These are phyloP conservation scores for Noctua pronuba DNA, from an alignment of 2,888 invertebrate genomes.

Conservation along the genomic window DNA sequence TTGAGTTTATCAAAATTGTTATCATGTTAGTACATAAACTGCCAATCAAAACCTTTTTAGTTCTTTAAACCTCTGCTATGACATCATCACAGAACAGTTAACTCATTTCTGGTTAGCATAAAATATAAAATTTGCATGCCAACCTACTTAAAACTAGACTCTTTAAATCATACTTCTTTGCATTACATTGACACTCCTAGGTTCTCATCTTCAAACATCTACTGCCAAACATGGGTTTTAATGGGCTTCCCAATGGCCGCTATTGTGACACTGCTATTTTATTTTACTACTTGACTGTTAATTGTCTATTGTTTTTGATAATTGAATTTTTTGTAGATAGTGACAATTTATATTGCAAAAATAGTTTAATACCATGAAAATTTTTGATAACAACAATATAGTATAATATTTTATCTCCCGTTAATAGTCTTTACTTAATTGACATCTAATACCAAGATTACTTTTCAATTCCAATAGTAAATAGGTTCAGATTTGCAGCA, in stretches of 20 bases:
- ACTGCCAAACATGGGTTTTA: conserved; percentile 7
- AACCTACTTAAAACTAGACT: neutral
- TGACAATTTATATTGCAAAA: conserved; percentile 11
- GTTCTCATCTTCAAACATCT: conserved; percentile 10
- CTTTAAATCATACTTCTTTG: conserved; percentile 1
- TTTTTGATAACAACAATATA: conserved; percentile 12
- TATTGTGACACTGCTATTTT: conserved; percentile 5
- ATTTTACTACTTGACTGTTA: conserved; percentile 12
- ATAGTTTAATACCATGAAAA: neutral
- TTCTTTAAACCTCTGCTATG: conserved; percentile 12
- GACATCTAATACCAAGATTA: conserved; percentile 10
- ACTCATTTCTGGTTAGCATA: conserved; percentile 23
- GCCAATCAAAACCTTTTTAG: conserved; percentile 8
- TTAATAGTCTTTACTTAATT: conserved; percentile 5
- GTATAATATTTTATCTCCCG: neutral
- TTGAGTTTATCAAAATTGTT: conserved; percentile 3
- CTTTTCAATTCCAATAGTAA: conserved; percentile 4
- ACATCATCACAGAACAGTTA: conserved; percentile 50
- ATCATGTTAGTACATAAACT: neutral
- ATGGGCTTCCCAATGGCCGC: conserved; percentile 8
- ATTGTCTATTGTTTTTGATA: conserved; percentile 21
- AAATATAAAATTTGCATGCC: conserved; percentile 10
- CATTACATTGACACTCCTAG: neutral
- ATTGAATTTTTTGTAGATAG: neutral
- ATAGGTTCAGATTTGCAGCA: conserved; percentile 14